A percentile compares a stretch with the other conserved stretches of the same genome.
These are phyloP conservation scores for Sylvilagus bachmani DNA, from an alignment of 2,113 vertebrate species.

Conservation along the genomic window DNA sequence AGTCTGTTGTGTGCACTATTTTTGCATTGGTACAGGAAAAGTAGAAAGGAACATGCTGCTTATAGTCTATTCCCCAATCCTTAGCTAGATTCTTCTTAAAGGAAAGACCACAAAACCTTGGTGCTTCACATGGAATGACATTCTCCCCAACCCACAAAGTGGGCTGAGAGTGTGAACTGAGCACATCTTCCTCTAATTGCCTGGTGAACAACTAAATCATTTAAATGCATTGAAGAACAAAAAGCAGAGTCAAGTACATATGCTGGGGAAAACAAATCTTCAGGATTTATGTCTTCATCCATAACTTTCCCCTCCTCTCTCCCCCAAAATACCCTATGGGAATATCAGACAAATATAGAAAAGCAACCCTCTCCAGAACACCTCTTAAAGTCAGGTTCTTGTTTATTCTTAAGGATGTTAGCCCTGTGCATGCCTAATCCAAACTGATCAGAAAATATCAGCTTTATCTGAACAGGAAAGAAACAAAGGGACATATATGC, in stretches of 20 bases:
- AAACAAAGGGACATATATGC: slow-evolving; percentile 53
- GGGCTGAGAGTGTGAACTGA: slow-evolving; percentile 50
- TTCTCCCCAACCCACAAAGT: slow-evolving; percentile 38
- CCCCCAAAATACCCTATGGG: background rate
- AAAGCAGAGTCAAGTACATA: slow-evolving; percentile 52
- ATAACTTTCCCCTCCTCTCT: background rate
- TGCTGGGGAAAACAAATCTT: slow-evolving; percentile 24
- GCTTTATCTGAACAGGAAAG: slow-evolving; percentile 56
- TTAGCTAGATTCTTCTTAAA: slow-evolving; percentile 55
- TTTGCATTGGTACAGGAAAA: slow-evolving; percentile 21
- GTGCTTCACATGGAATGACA: slow-evolving; percentile 20
- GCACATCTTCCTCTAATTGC: slow-evolving; percentile 70
- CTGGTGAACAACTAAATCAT: slow-evolving; percentile 61
- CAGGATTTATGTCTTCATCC: slow-evolving; percentile 20
- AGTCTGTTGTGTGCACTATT: background rate
- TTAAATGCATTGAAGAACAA: slow-evolving; percentile 60
- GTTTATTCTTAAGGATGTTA: slow-evolving; percentile 17
- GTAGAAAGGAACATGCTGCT: background rate
- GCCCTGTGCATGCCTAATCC: slow-evolving; percentile 14
- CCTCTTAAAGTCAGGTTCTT: slow-evolving; percentile 4
- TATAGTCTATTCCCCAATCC: background rate
- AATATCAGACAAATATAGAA: slow-evolving; percentile 21
- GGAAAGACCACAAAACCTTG: slow-evolving; percentile 44
- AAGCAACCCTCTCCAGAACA: slow-evolving; percentile 40
- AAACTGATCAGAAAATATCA: slow-evolving; percentile 56